Conservation (phyloP, 2,113 vertebrate species). For the Chionis minor region DNA sequence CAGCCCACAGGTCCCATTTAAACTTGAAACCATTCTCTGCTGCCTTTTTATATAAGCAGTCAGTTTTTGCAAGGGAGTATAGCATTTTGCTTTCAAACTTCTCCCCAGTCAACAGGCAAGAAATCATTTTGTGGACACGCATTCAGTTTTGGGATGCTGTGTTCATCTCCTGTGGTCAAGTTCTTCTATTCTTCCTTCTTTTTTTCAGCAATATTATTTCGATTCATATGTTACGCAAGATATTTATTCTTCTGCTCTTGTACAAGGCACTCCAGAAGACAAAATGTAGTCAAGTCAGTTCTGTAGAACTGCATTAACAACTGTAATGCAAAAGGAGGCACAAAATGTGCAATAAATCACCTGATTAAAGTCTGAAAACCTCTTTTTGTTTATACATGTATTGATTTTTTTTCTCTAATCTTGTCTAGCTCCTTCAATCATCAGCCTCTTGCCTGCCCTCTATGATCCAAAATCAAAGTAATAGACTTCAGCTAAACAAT, state of each 20-base stretch:
- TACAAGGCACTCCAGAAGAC: neutral
- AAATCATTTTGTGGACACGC: neutral
- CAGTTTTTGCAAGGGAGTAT: neutral
- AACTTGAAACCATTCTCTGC: neutral
- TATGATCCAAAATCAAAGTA: constrained; percentile 53
- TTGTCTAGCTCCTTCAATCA: constrained; percentile 42
- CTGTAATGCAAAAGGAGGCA: constrained; percentile 30
- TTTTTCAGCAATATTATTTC: constrained; percentile 2
- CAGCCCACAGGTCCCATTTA: neutral
- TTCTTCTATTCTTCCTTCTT: neutral
- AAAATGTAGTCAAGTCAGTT: neutral
- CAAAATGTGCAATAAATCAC: constrained; percentile 29
- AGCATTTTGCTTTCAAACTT: constrained; percentile 48
- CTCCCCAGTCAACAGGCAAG: constrained; percentile 13
- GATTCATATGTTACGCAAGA: constrained; percentile 20
- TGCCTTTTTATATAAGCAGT: neutral
- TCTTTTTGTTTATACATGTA: constrained; percentile 61
- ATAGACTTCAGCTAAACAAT: constrained; percentile 63
- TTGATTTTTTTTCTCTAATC: constrained; percentile 63
- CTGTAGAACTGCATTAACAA: neutral
- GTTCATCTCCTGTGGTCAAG: constrained; percentile 37
- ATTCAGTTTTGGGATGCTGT: constrained; percentile 19
- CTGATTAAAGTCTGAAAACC: constrained; percentile 30
- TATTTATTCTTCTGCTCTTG: neutral
- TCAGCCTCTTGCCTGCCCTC: constrained; percentile 34